Evolutionary conservation across 2,113 vertebrate genomes (phyloP).

Genomic region (Anhinga anhinga): DNA sequence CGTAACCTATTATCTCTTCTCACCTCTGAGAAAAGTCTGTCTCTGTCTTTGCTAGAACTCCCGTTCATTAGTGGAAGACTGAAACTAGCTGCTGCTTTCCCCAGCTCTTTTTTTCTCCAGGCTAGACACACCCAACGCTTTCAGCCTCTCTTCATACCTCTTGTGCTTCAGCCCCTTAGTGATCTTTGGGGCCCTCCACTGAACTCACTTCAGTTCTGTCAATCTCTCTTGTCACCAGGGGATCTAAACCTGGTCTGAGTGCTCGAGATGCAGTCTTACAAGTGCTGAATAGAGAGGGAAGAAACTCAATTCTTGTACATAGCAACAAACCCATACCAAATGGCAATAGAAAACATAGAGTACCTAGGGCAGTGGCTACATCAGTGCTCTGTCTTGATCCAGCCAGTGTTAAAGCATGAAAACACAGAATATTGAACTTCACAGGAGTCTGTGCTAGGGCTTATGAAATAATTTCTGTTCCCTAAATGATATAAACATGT

Average conservation of each 20-base stretch:
- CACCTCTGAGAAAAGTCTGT: neutral
- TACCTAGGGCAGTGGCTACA: neutral
- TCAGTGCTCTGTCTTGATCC: neutral
- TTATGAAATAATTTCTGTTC: neutral
- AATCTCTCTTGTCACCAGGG: neutral
- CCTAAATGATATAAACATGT: neutral
- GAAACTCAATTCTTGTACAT: neutral
- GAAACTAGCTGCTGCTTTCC: neutral
- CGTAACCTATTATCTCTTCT: neutral
- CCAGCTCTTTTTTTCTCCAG: neutral
- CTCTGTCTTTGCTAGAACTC: neutral
- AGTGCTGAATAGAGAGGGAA: neutral
- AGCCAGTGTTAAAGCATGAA: neutral
- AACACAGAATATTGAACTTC: neutral
- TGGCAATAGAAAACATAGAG: neutral
- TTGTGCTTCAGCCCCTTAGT: neutral
- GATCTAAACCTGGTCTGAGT: neutral
- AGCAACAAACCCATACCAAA: neutral
- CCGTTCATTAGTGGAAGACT: neutral
- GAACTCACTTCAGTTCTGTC: neutral
- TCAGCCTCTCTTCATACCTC: too few species aligned
- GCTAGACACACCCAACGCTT: neutral
- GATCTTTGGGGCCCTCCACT: neutral
- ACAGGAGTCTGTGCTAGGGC: neutral
- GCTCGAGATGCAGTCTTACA: rapidly evolving